These are phyloP conservation scores for Lycaena phlaeas DNA, from an alignment of 2,888 invertebrate species.

Conservation along the genomic window DNA sequence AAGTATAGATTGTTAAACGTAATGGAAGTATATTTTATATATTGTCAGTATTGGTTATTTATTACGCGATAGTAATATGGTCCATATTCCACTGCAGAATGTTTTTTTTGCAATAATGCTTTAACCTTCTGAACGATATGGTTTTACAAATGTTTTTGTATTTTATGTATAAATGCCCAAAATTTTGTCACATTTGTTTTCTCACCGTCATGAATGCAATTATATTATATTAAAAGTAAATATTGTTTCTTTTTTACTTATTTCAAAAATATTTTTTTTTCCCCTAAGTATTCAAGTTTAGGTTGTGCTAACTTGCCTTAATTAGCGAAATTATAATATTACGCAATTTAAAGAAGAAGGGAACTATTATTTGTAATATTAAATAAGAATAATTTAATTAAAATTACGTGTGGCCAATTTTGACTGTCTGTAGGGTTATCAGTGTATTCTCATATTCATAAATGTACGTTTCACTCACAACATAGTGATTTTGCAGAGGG, in stretches of 20 bases:
- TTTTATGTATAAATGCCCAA: conserved; percentile 32
- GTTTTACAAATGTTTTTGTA: conserved; percentile 11
- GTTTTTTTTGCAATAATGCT: conserved; percentile 4
- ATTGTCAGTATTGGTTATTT: conserved; percentile 31
- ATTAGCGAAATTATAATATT: too few species aligned
- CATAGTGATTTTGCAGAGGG: too few species aligned
- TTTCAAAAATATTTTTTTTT: conserved; percentile 18
- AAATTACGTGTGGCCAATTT: too few species aligned
- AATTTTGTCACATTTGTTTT: conserved; percentile 41
- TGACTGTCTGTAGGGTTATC: too few species aligned
- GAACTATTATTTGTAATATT: too few species aligned
- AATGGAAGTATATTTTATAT: conserved; percentile 48
- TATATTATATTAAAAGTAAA: conserved; percentile 28
- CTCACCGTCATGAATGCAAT: conserved; percentile 43
- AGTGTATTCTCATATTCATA: too few species aligned
- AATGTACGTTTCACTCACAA: too few species aligned
- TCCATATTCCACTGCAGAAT: conserved; percentile 17
- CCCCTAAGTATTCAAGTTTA: conserved; percentile 4
- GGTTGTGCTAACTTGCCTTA: neutral
- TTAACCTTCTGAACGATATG: conserved; percentile 3
- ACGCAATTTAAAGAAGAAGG: too few species aligned
- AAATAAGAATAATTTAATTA: too few species aligned
- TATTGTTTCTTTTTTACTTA: conserved; percentile 28
- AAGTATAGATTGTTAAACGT: conserved; percentile 54
- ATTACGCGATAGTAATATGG: conserved; percentile 23